Base-by-base conservation (phyloP, 2,797 vertebrate genomes). In the Australoheros facetus region DNA sequence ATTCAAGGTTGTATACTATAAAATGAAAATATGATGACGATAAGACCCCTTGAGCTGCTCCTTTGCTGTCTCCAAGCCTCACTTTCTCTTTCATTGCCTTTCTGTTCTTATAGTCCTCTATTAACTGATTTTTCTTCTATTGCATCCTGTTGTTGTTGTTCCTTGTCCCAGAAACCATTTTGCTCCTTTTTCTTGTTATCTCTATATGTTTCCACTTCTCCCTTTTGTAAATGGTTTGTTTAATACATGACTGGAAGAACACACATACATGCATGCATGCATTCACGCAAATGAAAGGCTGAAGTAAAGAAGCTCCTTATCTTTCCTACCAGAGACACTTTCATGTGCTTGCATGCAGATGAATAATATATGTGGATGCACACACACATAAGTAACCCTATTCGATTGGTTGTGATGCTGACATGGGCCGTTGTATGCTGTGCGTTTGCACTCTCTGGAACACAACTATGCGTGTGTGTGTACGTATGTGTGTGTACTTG, bases 261-360 rank as follows among this genome's bases (percentile, higher is more conserved):
- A 82, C 90, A 84, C 88, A 60, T 32, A 88, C 80, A 78, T 82
- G 82, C 78, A 59, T 71, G 58, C 89, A 82, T 87, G 77, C 88
- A 87, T 84, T 81, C 70, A 81, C 83, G 81, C 71, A 59, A 78
- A 59, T 57, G 9, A 80, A 77, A 60, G 83, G 60, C 85, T 91
- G 85, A 92, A 92, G 94, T 93, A 95, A 95, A 95, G 94, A 89
- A 92, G 71, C 86, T 76, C 87, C 94, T 95, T 95, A 96, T 95
- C 94, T 91, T 86, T 79, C 64, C 82, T 77, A 81, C 85, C 95
- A 95, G 93, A 95, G 93, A 94, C 92, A 80, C 93, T 92, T 81
- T 94, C 92, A 94, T 93, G 93, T 82, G 90, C 85, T 85, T 62
- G 85, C 92, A 94, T 94, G 94, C 89, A 91, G 91, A 95, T 95